phyloP scores from a whole-genome alignment of 2,113 vertebrate genomes.

The Recurvirostra avosetta region DNA sequence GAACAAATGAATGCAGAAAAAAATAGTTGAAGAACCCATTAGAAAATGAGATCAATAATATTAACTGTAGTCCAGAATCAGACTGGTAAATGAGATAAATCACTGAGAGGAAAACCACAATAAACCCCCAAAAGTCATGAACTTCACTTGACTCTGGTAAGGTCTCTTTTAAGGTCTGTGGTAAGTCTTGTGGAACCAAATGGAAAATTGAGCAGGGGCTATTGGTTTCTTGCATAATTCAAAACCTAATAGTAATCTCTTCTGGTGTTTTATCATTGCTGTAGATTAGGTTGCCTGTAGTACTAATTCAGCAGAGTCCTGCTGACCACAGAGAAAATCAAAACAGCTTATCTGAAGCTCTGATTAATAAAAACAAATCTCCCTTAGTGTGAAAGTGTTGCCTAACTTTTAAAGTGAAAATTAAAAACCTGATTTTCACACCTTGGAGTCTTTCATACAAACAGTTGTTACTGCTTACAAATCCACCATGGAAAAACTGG shows the following conservation, averaged over 20 bases:
- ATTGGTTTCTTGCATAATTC: conserved; percentile 1
- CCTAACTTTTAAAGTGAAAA: neutral
- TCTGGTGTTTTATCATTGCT: neutral
- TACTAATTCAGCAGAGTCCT: conserved; percentile 18
- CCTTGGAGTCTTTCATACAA: neutral
- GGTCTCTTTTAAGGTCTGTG: neutral
- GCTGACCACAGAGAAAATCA: conserved; percentile 15
- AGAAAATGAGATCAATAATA: neutral
- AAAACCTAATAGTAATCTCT: conserved; percentile 11
- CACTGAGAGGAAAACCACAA: neutral
- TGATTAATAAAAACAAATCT: neutral
- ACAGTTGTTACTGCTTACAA: neutral
- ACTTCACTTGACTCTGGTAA: neutral
- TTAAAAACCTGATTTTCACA: neutral
- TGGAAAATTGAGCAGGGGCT: neutral
- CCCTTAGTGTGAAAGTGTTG: neutral
- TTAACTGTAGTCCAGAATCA: neutral
- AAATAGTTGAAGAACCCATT: neutral
- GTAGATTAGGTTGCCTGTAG: neutral
- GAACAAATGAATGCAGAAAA: neutral
- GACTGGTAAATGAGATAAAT: neutral
- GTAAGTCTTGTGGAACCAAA: conserved; percentile 17
- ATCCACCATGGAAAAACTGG: neutral
- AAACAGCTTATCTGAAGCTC: neutral
- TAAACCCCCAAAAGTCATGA: neutral